These are phyloP conservation scores for Catostomus latipinnis DNA, from an alignment of 2,797 vertebrate genomes.

Conservation along the genomic window DNA sequence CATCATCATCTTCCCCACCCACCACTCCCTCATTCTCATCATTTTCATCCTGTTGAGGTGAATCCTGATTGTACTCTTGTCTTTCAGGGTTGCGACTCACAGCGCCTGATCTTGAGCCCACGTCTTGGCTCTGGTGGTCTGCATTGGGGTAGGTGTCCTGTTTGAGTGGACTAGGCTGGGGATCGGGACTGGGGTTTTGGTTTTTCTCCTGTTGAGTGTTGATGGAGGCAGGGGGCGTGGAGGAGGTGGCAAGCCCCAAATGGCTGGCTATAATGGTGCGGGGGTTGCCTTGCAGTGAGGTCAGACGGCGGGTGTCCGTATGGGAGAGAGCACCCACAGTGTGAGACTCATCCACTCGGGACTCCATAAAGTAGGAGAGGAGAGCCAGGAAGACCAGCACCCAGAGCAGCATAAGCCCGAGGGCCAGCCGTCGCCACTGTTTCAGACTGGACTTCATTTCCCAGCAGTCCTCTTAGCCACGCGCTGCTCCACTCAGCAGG, in stretches of 20 bases:
- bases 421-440: constrained; percentile 90
- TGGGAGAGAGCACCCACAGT: constrained; percentile 83
- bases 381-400: constrained; percentile 90
- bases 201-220: constrained; percentile 72
- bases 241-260: constrained; percentile 64
- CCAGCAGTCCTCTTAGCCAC: constrained; percentile 33
- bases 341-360: constrained; percentile 81
- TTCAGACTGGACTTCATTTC: constrained; percentile 82
- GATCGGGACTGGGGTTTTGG: constrained; percentile 67
- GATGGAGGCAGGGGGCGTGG: constrained; percentile 51
- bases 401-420: constrained; percentile 92
- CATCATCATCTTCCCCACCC: constrained; percentile 43
- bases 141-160: constrained; percentile 69
- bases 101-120: constrained; percentile 68
- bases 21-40: constrained; percentile 70
- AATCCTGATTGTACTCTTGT: constrained; percentile 72
- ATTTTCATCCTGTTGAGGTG: constrained; percentile 58
- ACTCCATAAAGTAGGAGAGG: constrained; percentile 94
- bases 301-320: constrained; percentile 86
- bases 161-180: constrained; percentile 64
- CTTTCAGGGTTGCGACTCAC: constrained; percentile 68
- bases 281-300: constrained; percentile 80
- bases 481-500: constrained; percentile 29
- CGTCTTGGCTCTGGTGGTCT: constrained; percentile 75
- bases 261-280: constrained; percentile 78